Conservation (phyloP, 2,888 invertebrate genomes). For the Sphaeridia pumilis region DNA sequence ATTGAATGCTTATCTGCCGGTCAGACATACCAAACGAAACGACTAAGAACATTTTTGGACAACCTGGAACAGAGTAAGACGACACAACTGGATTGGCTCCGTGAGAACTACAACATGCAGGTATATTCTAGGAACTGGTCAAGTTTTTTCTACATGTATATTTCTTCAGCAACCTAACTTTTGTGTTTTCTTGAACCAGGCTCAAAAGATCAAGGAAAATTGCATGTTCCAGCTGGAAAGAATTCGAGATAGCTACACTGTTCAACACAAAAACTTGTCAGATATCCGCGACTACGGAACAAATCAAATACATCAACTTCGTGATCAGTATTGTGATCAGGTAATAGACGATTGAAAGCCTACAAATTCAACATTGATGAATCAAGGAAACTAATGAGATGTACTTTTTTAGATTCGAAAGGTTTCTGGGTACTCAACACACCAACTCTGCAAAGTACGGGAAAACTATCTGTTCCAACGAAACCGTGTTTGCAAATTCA, state of each 20-base stretch:
- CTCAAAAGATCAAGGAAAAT: slow-evolving; percentile 82
- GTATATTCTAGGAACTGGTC: slow-evolving; percentile 41
- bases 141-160: neutral
- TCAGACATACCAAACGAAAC: slow-evolving; percentile 50
- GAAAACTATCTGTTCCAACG: slow-evolving; percentile 93
- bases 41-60: slow-evolving; percentile 77
- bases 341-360: slow-evolving; percentile 42
- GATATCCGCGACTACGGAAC: slow-evolving; percentile 87
- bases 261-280: slow-evolving; percentile 71
- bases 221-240: slow-evolving; percentile 88
- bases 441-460: slow-evolving; percentile 82
- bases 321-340: slow-evolving; percentile 89
- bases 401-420: slow-evolving; percentile 59
- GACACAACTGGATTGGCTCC: slow-evolving; percentile 71
- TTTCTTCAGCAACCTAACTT: neutral
- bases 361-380: neutral
- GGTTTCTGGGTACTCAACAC: slow-evolving; percentile 81
- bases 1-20: slow-evolving; percentile 24
- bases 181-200: slow-evolving; percentile 43
- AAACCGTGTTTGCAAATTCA: slow-evolving; percentile 86
- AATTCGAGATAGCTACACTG: slow-evolving; percentile 81
- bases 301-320: slow-evolving; percentile 59
- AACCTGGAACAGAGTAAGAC: slow-evolving; percentile 82
- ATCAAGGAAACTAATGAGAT: neutral
- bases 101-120: slow-evolving; percentile 86